A percentile compares a stretch with the other conserved stretches of the same genome.
Evolutionary conservation across 1,140 invertebrate species (phyloP).

Genomic region (Augochlora pura): DNA sequence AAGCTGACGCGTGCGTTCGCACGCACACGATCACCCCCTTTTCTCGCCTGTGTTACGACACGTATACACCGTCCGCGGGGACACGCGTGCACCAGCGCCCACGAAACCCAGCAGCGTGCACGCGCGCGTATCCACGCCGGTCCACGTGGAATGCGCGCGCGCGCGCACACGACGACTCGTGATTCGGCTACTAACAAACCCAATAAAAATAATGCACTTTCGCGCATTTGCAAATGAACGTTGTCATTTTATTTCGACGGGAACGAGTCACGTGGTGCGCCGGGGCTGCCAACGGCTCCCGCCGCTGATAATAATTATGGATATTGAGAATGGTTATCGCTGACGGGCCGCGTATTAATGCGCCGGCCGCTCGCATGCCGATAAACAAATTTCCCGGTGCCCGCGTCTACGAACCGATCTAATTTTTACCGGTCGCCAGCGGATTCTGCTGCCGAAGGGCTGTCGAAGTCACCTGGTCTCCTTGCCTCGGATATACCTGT

Average conservation of each 20-base stretch:
- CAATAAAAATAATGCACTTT: conserved; percentile 75
- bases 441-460: too few relatives aligned
- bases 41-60: not conserved
- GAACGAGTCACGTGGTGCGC: conserved; percentile 59
- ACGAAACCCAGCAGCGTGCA: too few relatives aligned
- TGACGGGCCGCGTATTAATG: conserved; percentile 71
- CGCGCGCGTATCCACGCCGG: too few relatives aligned
- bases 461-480: too few relatives aligned
- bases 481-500: too few relatives aligned
- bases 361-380: conserved; percentile 47
- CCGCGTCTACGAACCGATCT: conserved; percentile 39
- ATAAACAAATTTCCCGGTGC: conserved; percentile 68
- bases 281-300: conserved; percentile 59
- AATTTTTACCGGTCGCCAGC: conserved; percentile 24
- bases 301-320: conserved; percentile 72
- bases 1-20: conserved; percentile 31
- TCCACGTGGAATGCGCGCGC: not conserved
- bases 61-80: not conserved
- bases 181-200: conserved; percentile 68
- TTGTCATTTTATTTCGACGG: conserved; percentile 72
- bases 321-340: conserved; percentile 75
- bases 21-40: conserved; percentile 26
- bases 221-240: conserved; percentile 73
- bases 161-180: conserved; percentile 29
- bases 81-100: too few relatives aligned